These are phyloP conservation scores for Bradypodion ventrale DNA, from an alignment of 2,797 vertebrate genomes.

Conservation along the genomic window DNA sequence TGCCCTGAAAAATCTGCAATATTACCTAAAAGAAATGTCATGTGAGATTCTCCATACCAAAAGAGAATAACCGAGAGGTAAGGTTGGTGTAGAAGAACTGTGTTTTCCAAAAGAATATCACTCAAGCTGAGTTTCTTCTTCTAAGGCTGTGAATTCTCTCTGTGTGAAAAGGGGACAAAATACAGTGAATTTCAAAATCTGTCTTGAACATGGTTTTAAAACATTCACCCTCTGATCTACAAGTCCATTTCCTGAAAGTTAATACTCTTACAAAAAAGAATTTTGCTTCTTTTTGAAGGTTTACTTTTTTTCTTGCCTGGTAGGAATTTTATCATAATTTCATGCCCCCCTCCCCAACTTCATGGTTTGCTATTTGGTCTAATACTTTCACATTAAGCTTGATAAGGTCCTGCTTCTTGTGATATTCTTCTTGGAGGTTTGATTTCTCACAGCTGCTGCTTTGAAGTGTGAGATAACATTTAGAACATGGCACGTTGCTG, in stretches of 20 bases:
- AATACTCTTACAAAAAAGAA: slow-evolving; percentile 61
- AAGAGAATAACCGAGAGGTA: not conserved
- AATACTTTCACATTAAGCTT: slow-evolving; percentile 66
- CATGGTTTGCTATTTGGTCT: slow-evolving; percentile 68
- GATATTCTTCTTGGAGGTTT: slow-evolving; percentile 63
- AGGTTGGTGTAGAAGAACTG: not conserved
- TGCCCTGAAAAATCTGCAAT: not conserved
- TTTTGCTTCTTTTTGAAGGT: slow-evolving; percentile 52
- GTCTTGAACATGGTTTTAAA: slow-evolving; percentile 48
- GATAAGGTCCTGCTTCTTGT: slow-evolving; percentile 67
- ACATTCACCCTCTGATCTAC: slow-evolving; percentile 58
- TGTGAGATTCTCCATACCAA: not conserved
- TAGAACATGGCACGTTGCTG: slow-evolving; percentile 37
- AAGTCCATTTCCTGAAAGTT: slow-evolving; percentile 44
- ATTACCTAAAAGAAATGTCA: not conserved
- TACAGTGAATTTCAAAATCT: slow-evolving; percentile 41
- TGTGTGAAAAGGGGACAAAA: not conserved
- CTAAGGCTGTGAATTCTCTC: slow-evolving; percentile 20
- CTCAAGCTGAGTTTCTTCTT: slow-evolving; percentile 1
- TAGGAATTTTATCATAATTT: slow-evolving; percentile 71
- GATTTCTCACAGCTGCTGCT: slow-evolving; percentile 70
- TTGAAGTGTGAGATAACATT: slow-evolving; percentile 71
- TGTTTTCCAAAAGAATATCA: not conserved
- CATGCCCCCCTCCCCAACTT: slow-evolving; percentile 59
- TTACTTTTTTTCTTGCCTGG: slow-evolving; percentile 52